phyloP scores from a whole-genome alignment of 1,140 invertebrate genomes.

The Liolophura sinensis region DNA sequence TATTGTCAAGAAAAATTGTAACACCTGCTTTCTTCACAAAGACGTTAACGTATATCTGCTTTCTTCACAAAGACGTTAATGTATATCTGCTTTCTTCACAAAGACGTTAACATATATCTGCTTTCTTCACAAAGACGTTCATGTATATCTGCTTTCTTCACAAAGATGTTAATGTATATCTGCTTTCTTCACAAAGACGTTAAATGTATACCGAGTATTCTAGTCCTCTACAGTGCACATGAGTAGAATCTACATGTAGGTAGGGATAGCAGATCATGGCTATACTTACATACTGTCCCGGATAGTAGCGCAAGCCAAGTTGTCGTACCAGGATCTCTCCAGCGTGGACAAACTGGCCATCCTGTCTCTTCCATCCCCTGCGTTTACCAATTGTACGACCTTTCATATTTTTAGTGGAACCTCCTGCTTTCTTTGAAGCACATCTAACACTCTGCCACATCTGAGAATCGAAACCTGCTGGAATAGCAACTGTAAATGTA shows the following conservation, averaged over 20 bases:
- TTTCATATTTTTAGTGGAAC: constrained; percentile 15
- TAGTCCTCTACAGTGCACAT: not conserved
- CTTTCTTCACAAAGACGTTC: no score
- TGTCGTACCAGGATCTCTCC: constrained; percentile 40
- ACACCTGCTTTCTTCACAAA: not conserved
- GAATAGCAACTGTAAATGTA: no score
- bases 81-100: not conserved
- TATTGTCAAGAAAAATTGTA: not conserved
- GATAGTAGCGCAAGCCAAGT: constrained; percentile 37
- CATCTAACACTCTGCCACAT: constrained; percentile 2
- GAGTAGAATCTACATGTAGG: not conserved
- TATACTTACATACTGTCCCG: constrained; percentile 45
- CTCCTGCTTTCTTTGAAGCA: constrained; percentile 22
- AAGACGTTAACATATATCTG: no score
- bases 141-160: not conserved
- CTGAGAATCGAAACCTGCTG: no score
- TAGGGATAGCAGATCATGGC: no score
- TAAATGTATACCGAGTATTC: not conserved
- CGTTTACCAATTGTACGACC: constrained; percentile 13
- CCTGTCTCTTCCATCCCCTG: constrained; percentile 23
- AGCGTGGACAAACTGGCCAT: constrained; percentile 44
- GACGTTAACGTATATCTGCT: not conserved
- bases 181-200: no score
- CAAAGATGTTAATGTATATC: no score
- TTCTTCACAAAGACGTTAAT: no score